Conservation (phyloP, 2,888 invertebrate genomes). For the Amblyjoppa proteus region DNA sequence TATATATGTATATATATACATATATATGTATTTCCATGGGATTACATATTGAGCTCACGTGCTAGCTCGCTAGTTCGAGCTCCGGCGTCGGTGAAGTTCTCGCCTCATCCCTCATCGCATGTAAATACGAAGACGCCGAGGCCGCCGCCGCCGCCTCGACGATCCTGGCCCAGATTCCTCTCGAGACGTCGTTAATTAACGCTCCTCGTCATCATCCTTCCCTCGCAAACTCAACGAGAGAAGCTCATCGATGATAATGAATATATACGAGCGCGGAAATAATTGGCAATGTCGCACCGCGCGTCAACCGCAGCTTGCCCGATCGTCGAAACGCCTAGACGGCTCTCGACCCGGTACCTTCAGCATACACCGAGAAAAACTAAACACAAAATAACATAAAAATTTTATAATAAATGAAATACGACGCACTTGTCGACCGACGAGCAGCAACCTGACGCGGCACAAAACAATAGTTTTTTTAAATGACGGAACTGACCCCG, state of each 20-base stretch:
- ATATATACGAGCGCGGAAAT: constrained; percentile 63
- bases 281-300: constrained; percentile 56
- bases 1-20: neutral
- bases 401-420: neutral
- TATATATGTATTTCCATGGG: constrained; percentile 37
- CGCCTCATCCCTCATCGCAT: constrained; percentile 52
- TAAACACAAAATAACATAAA: neutral
- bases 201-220: constrained; percentile 59
- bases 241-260: constrained; percentile 66
- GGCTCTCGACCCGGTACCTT: neutral
- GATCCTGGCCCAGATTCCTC: constrained; percentile 69
- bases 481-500: too few relatives aligned
- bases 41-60: constrained; percentile 66
- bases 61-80: constrained; percentile 48
- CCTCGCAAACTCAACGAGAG: constrained; percentile 44
- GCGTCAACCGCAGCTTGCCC: constrained; percentile 7
- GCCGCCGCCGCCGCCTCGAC: constrained; percentile 40
- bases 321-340: constrained; percentile 9
- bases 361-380: neutral
- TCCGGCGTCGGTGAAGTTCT: constrained; percentile 50
- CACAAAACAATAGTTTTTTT: too few relatives aligned
- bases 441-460: too few relatives aligned
- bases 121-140: constrained; percentile 59
- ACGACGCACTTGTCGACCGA: neutral
- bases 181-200: constrained; percentile 71